A percentile compares a stretch with the other conserved stretches of the same genome.
Conservation (phyloP, 2,888 invertebrate species). For the Zele albiditarsus region DNA sequence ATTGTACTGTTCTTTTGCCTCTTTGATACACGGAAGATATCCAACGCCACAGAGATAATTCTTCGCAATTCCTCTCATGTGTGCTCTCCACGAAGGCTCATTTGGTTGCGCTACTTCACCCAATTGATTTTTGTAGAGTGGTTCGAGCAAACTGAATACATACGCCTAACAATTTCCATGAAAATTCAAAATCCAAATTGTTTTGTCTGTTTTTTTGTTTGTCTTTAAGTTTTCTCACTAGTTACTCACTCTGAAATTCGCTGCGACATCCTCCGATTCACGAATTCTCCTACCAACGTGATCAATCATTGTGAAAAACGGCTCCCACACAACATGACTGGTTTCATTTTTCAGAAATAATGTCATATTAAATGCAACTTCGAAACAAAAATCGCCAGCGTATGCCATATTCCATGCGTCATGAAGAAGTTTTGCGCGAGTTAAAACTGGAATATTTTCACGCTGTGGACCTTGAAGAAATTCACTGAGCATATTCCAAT, state of each 20-base stretch:
- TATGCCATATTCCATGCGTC: constrained; percentile 87
- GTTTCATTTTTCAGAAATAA: constrained; percentile 83
- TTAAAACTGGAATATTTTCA: constrained; percentile 79
- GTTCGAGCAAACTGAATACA: constrained; percentile 80
- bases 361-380: constrained; percentile 86
- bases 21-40: constrained; percentile 84
- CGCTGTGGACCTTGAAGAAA: constrained; percentile 74
- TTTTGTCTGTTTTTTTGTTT: not conserved
- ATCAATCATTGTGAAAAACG: constrained; percentile 88
- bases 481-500: constrained; percentile 83
- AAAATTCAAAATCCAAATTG: not conserved
- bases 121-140: constrained; percentile 80
- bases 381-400: constrained; percentile 84
- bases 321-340: constrained; percentile 86
- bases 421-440: constrained; percentile 83
- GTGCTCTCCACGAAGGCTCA: constrained; percentile 81
- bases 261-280: constrained; percentile 76
- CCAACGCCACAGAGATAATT: constrained; percentile 85
- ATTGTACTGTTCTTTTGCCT: constrained; percentile 82
- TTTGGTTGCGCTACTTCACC: constrained; percentile 74
- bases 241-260: constrained; percentile 82
- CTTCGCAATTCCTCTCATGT: constrained; percentile 80
- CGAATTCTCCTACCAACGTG: constrained; percentile 85
- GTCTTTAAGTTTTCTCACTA: not conserved
- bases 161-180: constrained; percentile 76